Conservation (phyloP, 2,888 invertebrate genomes). For the Gisinianus flammeolus region DNA sequence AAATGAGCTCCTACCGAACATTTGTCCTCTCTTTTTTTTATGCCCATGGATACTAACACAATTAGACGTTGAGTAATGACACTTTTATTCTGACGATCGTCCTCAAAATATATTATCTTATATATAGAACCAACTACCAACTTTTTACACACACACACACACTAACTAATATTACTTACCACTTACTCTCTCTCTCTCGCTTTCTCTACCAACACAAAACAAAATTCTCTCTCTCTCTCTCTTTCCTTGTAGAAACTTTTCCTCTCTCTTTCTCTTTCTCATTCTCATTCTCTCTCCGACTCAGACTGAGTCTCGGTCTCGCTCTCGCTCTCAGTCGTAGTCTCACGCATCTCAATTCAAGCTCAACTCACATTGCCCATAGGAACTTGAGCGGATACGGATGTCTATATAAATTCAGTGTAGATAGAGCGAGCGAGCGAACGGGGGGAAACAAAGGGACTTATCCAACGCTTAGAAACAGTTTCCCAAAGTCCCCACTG, state of each 20-base stretch:
- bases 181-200: not conserved
- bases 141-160: too few relatives aligned
- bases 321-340: too few relatives aligned
- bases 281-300: too few relatives aligned
- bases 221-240: slow-evolving; percentile 6
- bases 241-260: not conserved
- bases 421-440: too few relatives aligned
- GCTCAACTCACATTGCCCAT: too few relatives aligned
- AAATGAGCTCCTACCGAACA: slow-evolving; percentile 56
- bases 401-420: too few relatives aligned
- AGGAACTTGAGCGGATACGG: too few relatives aligned
- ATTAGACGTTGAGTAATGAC: slow-evolving; percentile 55
- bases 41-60: slow-evolving; percentile 50
- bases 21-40: slow-evolving; percentile 54
- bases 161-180: slow-evolving; percentile 14
- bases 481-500: not conserved
- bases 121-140: slow-evolving; percentile 21
- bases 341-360: too few relatives aligned
- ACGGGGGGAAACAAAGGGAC: not conserved
- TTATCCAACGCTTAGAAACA: not conserved
- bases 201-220: not conserved
- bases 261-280: too few relatives aligned
- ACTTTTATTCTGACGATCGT: slow-evolving; percentile 52
- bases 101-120: slow-evolving; percentile 21
- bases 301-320: too few relatives aligned